phyloP scores from a whole-genome alignment of 2,113 vertebrate species.

The Pseudorhombus dupliciocellatus region DNA sequence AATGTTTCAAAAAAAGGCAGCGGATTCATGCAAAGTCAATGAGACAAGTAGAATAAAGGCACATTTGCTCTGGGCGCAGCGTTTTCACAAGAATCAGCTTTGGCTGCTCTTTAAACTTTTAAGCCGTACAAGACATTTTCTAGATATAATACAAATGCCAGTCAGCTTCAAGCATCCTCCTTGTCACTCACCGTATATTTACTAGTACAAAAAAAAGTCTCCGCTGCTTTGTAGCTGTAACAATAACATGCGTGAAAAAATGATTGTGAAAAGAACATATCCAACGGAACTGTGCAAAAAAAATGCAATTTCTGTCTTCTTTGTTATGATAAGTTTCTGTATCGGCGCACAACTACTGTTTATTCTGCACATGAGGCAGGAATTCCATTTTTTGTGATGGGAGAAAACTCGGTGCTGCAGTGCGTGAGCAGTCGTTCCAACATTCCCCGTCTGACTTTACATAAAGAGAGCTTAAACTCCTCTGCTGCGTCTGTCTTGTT shows the following conservation, averaged over 20 bases:
- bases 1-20: slow-evolving; percentile 1
- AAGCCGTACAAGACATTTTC: slow-evolving; percentile 4
- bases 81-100: slow-evolving; percentile 6
- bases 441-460: background rate
- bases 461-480: background rate
- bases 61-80: background rate
- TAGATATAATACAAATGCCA: slow-evolving; percentile 25
- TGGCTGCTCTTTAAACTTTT: slow-evolving; percentile 11
- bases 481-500: background rate
- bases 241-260: background rate
- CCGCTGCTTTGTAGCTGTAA: background rate
- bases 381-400: background rate
- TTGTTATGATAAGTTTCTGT: background rate
- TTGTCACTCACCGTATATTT: slow-evolving; percentile 3
- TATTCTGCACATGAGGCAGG: background rate
- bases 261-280: background rate
- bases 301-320: background rate
- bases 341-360: background rate
- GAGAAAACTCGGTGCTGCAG: background rate
- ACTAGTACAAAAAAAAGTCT: slow-evolving; percentile 1
- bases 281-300: background rate
- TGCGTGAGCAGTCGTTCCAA: background rate
- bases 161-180: slow-evolving; percentile 15
- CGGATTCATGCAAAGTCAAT: slow-evolving; percentile 18
- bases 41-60: slow-evolving; percentile 6